Evolutionary conservation across 2,888 invertebrate species (phyloP).

Genomic region (Tachina grossa): DNA sequence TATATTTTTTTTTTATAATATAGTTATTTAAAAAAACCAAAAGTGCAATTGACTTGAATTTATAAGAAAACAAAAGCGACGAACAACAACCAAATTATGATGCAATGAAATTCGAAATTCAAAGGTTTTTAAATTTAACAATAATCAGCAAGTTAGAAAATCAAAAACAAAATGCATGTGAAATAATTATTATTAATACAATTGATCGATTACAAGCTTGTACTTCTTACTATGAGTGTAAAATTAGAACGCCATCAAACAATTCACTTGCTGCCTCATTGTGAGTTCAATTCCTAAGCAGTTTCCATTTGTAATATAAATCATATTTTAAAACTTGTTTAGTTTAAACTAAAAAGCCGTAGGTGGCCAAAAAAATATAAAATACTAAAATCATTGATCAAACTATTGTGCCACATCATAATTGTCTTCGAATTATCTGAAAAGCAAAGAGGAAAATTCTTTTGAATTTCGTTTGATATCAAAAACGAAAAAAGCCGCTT

Average conservation of each 20-base stretch:
- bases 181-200: conserved; percentile 55
- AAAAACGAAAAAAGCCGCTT: conserved; percentile 48
- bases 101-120: conserved; percentile 64
- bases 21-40: conserved; percentile 18
- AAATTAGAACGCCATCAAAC: conserved; percentile 31
- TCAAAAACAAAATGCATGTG: conserved; percentile 16
- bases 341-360: conserved; percentile 48
- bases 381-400: conserved; percentile 55
- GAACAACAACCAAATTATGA: conserved; percentile 57
- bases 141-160: conserved; percentile 32
- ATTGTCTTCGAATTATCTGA: conserved; percentile 49
- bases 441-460: conserved; percentile 43
- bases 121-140: conserved; percentile 45
- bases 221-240: conserved; percentile 8
- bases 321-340: conserved; percentile 43
- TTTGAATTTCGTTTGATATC: conserved; percentile 56
- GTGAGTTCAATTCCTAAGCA: not conserved
- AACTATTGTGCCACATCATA: conserved; percentile 63
- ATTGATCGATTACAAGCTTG: conserved; percentile 68
- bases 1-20: conserved; percentile 2
- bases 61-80: conserved; percentile 46
- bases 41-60: conserved; percentile 57
- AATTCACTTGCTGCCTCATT: conserved; percentile 54
- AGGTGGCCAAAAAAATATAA: conserved; percentile 47
- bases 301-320: not conserved